Conservation (phyloP, 2,113 vertebrate genomes). For the Hipposideros armiger region DNA sequence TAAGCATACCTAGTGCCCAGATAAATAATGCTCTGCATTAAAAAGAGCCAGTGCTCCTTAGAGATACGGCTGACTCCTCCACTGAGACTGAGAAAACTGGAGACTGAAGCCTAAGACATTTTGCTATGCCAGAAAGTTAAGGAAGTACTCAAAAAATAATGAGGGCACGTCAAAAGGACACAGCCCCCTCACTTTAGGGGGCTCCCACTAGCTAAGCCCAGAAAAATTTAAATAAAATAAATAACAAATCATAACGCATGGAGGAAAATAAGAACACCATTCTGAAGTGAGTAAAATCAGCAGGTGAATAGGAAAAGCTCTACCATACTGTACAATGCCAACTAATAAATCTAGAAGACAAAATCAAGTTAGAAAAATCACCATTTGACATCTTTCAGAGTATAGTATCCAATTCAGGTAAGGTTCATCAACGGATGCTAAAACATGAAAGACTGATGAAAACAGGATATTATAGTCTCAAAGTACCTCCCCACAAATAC, state of each 20-base stretch:
- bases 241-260: slow-evolving; percentile 2
- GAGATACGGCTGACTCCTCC: background rate
- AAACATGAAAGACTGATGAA: background rate
- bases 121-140: background rate
- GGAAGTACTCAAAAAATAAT: background rate
- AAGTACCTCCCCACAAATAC: slow-evolving; percentile 7
- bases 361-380: background rate
- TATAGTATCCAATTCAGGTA: background rate
- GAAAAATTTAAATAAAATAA: slow-evolving; percentile 38
- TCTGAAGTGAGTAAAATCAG: slow-evolving; percentile 18
- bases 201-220: background rate
- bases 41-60: background rate
- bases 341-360: background rate
- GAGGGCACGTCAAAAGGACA: background rate
- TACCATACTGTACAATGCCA: background rate
- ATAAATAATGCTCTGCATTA: slow-evolving; percentile 7
- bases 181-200: background rate
- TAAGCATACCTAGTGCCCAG: background rate
- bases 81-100: background rate
- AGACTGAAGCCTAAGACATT: slow-evolving; percentile 42
- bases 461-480: background rate
- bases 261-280: slow-evolving; percentile 24
- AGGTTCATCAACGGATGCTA: background rate
- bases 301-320: background rate
- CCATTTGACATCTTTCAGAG: background rate